phyloP scores from a whole-genome alignment of 2,888 invertebrate genomes.

The Reticulitermes lucifugus region DNA sequence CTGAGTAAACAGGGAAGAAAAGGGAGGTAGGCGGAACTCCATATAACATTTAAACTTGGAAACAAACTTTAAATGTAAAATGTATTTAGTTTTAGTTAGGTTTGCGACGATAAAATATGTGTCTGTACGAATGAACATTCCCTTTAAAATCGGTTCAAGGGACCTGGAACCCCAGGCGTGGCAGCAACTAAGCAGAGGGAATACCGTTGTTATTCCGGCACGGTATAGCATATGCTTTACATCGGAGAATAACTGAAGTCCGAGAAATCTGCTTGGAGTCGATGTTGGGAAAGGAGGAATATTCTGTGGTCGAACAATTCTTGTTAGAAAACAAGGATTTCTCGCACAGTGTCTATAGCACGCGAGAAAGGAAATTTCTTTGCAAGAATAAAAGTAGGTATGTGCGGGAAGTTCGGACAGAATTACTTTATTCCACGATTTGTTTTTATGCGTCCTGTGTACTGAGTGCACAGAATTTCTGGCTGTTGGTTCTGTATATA shows the following conservation, averaged over 20 bases:
- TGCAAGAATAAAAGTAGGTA: too few relatives aligned
- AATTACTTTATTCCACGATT: too few relatives aligned
- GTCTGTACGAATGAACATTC: background rate
- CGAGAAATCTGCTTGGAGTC: background rate
- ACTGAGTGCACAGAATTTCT: too few relatives aligned
- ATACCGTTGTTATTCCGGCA: too few relatives aligned
- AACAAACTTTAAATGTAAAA: background rate
- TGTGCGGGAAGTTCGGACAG: too few relatives aligned
- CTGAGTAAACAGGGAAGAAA: background rate
- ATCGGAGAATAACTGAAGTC: background rate
- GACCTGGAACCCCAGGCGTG: background rate
- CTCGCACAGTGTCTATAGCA: background rate
- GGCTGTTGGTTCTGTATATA: too few relatives aligned
- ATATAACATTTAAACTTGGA: background rate
- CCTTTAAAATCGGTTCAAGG: background rate
- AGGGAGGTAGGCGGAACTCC: background rate
- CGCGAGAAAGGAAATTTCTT: too few relatives aligned
- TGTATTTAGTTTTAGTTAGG: background rate
- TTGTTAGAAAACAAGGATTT: background rate
- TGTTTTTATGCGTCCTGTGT: too few relatives aligned
- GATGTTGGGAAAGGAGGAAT: background rate
- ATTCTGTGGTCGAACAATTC: background rate
- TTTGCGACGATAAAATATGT: background rate
- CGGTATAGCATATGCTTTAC: background rate
- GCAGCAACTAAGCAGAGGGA: background rate